Base-by-base conservation (phyloP, 2,888 invertebrate species). In the Amitus sp. region DNA sequence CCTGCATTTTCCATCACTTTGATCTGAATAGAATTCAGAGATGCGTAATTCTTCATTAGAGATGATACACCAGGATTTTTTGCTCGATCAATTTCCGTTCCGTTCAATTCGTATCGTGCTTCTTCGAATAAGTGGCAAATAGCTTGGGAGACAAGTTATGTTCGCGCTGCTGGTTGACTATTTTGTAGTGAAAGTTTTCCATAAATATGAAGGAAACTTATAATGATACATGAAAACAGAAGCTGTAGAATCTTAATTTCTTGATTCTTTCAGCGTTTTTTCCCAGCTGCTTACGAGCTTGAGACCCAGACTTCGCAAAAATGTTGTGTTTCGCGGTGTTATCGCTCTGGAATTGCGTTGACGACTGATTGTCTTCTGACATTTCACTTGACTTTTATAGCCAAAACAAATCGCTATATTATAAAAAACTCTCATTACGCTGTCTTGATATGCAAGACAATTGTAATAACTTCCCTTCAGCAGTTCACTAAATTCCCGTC, bases 1-100 rank as follows among this genome's bases (percentile, higher is more conserved):
- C 69, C 71, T 53, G 69, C 70, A 59, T 74, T 75, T 58, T 62
- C 60, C 43, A 55, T 28, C 12, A 40, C n/a, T 28, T 10, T 20
- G 12, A 10, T 46, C 42, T 62, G 49, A 43, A 42, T 23, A 2
- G 54, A 20, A 10, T 48, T 18, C n/a, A 42, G 6, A 1, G 42
- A 42, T 1, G 18, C 42, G 15, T 13, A 20, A 45, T 10, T 20
- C 15, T 45, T 20, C 45, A 45, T 45, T 5, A 45, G 10, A 20
- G n/a, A n/a, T 23, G 45, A 10, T 4, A 45, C 12, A 13, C 45
- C 2, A 9, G 23, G 5, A 20, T 19, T 45, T 45, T 45, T 45
- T 12, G 12, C n/a, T 2, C n/a, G n/a, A 42, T 42, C 42, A 6
- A 18, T 42, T 17, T 42, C 15, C 6, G 18, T 10, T n/a, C 5